Percentiles rank a stretch among this genome's conserved stretches.
Evolutionary conservation across 2,797 vertebrate species (phyloP).

Genomic region (Trachops cirrhosus): DNA sequence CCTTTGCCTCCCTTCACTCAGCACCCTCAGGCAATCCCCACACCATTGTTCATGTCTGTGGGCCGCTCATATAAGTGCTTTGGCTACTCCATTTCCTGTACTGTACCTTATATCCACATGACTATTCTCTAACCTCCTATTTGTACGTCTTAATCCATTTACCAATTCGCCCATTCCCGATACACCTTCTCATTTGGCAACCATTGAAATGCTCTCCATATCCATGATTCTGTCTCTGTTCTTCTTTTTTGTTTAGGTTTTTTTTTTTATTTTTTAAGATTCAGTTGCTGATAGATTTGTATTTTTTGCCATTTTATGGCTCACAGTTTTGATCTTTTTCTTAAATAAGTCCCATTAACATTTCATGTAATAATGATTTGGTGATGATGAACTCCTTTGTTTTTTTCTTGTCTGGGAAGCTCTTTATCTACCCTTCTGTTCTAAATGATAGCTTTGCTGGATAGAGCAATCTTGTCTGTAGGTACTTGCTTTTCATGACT

Average conservation of each 20-base stretch:
- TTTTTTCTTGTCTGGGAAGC: not conserved
- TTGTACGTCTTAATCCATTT: not conserved
- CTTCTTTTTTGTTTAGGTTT: not conserved
- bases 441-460: not conserved
- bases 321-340: not conserved
- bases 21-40: not conserved
- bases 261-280: not conserved
- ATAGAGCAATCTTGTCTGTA: not conserved
- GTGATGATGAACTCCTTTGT: not conserved
- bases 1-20: not conserved
- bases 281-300: not conserved
- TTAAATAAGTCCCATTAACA: not conserved
- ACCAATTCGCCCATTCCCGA: not conserved
- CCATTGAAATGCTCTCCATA: not conserved
- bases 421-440: not conserved
- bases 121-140: not conserved
- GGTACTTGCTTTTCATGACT: not conserved
- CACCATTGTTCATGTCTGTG: not conserved
- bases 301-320: not conserved
- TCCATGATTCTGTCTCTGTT: not conserved
- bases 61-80: not conserved
- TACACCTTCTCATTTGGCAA: not conserved
- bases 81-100: not conserved
- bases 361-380: not conserved
- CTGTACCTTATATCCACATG: not conserved